These are phyloP conservation scores for Meteorus colon DNA, from an alignment of 2,888 invertebrate species.

Conservation along the genomic window DNA sequence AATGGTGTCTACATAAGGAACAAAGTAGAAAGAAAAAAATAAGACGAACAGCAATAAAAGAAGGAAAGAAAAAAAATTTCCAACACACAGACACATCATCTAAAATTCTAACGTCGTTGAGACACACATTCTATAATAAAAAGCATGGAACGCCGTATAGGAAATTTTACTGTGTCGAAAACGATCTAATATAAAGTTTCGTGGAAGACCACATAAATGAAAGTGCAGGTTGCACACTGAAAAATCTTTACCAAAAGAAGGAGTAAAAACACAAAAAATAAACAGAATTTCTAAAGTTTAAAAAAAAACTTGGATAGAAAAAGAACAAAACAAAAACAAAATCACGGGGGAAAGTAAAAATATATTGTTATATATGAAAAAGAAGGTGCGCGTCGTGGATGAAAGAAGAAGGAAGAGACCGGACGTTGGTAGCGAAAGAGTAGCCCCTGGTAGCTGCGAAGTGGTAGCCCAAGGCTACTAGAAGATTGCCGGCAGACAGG, in stretches of 20 bases:
- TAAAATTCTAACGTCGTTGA: neutral
- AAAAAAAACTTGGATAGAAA: neutral
- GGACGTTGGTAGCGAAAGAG: conserved; percentile 70
- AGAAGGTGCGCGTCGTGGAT: conserved; percentile 10
- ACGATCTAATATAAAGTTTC: conserved; percentile 12
- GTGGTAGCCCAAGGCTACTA: conserved; percentile 73
- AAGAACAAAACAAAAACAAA: neutral
- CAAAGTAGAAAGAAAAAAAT: neutral
- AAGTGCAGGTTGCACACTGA: neutral
- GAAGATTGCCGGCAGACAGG: conserved; percentile 74
- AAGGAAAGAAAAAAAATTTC: neutral
- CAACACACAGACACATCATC: neutral
- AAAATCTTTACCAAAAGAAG: neutral
- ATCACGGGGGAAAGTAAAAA: conserved; percentile 12
- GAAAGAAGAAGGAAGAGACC: conserved; percentile 52
- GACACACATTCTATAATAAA: neutral
- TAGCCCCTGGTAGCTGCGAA: conserved; percentile 71
- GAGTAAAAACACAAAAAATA: neutral
- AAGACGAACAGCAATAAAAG: neutral
- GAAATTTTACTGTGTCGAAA: conserved; percentile 11
- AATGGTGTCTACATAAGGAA: neutral
- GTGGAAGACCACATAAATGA: conserved; percentile 1
- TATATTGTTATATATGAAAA: conserved; percentile 24
- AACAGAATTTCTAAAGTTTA: neutral
- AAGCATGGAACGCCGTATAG: neutral